Evolutionary conservation across 2,888 invertebrate genomes (phyloP), one percentile per base, ranked within the genome.

Genomic region (Vannuccia rotundouncinata): DNA sequence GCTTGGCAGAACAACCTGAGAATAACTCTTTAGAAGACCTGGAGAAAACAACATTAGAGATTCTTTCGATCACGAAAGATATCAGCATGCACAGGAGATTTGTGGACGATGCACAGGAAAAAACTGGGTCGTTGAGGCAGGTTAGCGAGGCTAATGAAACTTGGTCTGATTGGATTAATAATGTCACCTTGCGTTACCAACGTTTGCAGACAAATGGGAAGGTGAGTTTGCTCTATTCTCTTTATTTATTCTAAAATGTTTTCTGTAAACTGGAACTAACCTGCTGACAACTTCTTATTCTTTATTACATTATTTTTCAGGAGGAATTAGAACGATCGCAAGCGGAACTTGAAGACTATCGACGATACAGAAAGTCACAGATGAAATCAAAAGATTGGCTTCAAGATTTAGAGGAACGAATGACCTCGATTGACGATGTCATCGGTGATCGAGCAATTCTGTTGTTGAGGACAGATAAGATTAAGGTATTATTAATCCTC

Each of bases 81-180:
- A 66, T 66, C 66, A 22, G 5, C 2, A 27, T 2, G 25, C 66
- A 66, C 22, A 2, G 66, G 5, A 5, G 66, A 5, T 66, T 66
- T 66, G 66, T 66, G 10, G 66, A 66, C 5, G 66, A 66, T 17
- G 66, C 66, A 22, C 66, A 66, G 66, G 66, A 66, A 22, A 66
- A 66, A 27, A 66, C 66, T 5, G 66, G 66, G 17, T 66, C 66
- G 2, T 5, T 66, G 22, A 17, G 66, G 5, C 66, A 66, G 66
- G 22, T 66, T 2, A 66, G 66, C 25, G 66, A 66, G 66, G 66
- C 66, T 27, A 66, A 66, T 66, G 66, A 66, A 22, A 66, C 22
- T 22, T 66, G 66, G 66, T 66, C 66, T 2, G 66, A 66, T 2
- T 66, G 66, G 66, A 22, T 22, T 27, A 66, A 66, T 27, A 22